These are phyloP conservation scores for Cariama cristata DNA, from an alignment of 2,113 vertebrate genomes.

Conservation along the genomic window DNA sequence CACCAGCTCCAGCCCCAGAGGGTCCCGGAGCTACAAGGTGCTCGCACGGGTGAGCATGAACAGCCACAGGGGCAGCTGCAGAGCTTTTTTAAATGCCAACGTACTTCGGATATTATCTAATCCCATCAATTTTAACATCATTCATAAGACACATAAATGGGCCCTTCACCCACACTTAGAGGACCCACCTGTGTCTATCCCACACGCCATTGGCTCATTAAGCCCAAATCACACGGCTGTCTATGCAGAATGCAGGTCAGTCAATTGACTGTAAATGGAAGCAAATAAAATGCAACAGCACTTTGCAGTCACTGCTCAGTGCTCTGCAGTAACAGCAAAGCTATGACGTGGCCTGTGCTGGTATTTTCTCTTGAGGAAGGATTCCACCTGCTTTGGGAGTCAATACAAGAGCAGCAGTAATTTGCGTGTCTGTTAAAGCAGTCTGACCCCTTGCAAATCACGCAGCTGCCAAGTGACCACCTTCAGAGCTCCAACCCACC, in stretches of 20 bases:
- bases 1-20: not conserved
- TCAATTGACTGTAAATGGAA: not conserved
- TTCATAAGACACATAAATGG: not conserved
- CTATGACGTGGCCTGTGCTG: not conserved
- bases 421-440: not conserved
- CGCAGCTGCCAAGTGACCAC: not conserved
- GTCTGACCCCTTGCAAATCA: not conserved
- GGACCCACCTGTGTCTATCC: not conserved
- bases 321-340: not conserved
- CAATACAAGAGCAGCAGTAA: not conserved
- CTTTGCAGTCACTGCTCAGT: not conserved
- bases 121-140: not conserved
- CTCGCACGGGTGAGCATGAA: not conserved
- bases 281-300: not conserved
- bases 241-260: not conserved
- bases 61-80: not conserved
- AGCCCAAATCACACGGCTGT: not conserved
- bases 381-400: not conserved
- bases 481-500: not conserved
- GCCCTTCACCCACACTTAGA: not conserved
- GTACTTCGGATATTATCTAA: not conserved
- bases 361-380: not conserved
- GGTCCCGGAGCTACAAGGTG: not conserved
- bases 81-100: not conserved
- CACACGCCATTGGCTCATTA: not conserved